These are phyloP conservation scores for Teleogryllus oceanicus DNA, from an alignment of 2,888 invertebrate genomes.

Conservation along the genomic window DNA sequence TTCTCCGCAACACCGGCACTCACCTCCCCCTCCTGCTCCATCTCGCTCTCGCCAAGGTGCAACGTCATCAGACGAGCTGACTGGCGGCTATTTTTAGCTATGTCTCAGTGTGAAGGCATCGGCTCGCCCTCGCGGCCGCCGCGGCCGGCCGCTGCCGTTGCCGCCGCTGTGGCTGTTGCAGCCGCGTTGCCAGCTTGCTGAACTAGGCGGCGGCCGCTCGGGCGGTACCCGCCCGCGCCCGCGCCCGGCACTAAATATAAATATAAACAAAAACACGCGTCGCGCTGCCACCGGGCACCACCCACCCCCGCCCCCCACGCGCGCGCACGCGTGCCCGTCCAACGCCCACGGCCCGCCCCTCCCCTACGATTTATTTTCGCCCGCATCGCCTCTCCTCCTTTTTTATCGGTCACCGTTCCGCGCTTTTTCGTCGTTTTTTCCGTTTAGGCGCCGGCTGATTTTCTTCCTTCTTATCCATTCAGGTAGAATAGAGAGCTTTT, in stretches of 20 bases:
- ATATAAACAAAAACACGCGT: conserved; percentile 18
- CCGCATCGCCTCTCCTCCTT: no score
- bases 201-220: neutral
- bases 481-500: no score
- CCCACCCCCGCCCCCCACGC: neutral
- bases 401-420: no score
- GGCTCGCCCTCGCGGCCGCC: conserved; percentile 24
- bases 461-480: no score
- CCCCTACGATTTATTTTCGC: no score
- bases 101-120: conserved; percentile 35
- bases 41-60: neutral
- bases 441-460: no score
- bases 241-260: neutral
- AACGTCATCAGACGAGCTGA: conserved; percentile 18
- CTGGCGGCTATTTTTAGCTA: conserved; percentile 32
- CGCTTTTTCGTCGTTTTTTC: no score
- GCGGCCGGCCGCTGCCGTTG: neutral
- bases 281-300: neutral
- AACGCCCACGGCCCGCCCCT: no score
- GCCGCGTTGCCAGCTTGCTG: conserved; percentile 29
- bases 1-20: no score
- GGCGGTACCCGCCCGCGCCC: neutral
- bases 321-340: neutral
- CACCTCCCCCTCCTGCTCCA: neutral
- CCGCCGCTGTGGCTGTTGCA: neutral